Conservation (phyloP, 2,888 invertebrate genomes). For the Pogonocherus hispidulus region DNA sequence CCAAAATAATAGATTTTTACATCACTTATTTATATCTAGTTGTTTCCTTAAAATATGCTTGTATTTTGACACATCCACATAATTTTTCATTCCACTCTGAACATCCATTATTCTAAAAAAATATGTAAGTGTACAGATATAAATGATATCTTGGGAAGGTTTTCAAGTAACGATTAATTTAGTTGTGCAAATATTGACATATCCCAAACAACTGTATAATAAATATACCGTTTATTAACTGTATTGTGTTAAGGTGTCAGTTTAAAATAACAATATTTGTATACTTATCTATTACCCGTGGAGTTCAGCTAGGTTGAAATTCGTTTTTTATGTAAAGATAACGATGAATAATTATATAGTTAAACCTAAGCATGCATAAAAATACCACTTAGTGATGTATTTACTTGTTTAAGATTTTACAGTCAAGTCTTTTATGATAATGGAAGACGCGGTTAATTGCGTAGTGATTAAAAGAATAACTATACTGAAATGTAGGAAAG, state of each 20-base stretch:
- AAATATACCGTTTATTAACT: constrained; percentile 26
- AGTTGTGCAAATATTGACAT: constrained; percentile 25
- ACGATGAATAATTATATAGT: constrained; percentile 6
- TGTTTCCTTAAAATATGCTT: too few species aligned
- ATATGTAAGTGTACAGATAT: not conserved
- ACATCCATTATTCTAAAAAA: not conserved
- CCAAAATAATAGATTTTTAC: too few species aligned
- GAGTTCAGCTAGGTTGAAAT: constrained; percentile 13
- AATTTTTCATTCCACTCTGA: not conserved
- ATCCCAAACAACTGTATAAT: constrained; percentile 25
- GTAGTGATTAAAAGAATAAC: too few species aligned
- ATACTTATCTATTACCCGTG: constrained; percentile 9
- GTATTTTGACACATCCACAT: not conserved
- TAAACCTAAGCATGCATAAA: not conserved
- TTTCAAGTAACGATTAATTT: constrained; percentile 22
- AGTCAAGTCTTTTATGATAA: not conserved
- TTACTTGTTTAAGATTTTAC: not conserved
- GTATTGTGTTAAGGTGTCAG: constrained; percentile 20
- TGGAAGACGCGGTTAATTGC: not conserved
- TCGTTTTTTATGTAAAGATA: constrained; percentile 8
- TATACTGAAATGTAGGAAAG: too few species aligned
- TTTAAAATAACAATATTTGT: constrained; percentile 3
- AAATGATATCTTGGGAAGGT: not conserved
- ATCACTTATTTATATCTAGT: too few species aligned
- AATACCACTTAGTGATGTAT: not conserved